phyloP scores from a whole-genome alignment of 1,140 invertebrate genomes.

The Leptestheria dahalacensis region DNA sequence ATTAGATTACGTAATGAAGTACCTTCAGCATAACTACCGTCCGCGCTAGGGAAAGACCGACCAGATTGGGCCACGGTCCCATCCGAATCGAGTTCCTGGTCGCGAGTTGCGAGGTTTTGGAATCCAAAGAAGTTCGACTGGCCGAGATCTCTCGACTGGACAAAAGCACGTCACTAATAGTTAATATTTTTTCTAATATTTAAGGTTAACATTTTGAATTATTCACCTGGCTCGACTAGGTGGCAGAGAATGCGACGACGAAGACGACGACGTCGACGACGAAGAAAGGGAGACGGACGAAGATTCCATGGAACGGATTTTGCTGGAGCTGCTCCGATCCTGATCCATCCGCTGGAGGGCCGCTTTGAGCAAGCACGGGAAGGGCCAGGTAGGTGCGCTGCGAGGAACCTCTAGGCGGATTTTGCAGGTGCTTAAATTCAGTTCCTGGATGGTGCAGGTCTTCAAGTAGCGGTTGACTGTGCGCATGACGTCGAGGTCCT shows the following conservation, averaged over 20 bases:
- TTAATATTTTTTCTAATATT: too few relatives aligned
- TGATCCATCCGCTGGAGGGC: background rate
- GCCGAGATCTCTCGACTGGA: too few relatives aligned
- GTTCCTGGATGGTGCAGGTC: background rate
- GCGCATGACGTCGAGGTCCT: background rate
- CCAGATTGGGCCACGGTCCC: conserved; percentile 1
- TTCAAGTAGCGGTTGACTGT: background rate
- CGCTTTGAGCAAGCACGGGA: background rate
- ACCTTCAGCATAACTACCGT: background rate
- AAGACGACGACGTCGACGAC: background rate
- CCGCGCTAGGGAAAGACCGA: background rate
- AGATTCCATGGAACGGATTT: background rate
- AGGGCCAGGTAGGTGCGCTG: background rate
- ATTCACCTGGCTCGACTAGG: background rate
- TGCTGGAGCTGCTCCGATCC: background rate
- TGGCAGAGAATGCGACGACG: background rate
- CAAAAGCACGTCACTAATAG: too few relatives aligned
- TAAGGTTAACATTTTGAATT: background rate
- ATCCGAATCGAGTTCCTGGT: background rate
- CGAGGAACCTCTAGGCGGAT: background rate
- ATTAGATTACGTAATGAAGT: background rate
- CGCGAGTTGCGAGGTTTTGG: background rate
- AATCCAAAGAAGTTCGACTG: background rate
- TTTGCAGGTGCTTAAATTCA: background rate
- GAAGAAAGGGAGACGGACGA: background rate